Percentiles rank a stretch among this genome's conserved stretches.
Conservation (phyloP, 2,888 invertebrate species). For the Chelonus formosanus region DNA sequence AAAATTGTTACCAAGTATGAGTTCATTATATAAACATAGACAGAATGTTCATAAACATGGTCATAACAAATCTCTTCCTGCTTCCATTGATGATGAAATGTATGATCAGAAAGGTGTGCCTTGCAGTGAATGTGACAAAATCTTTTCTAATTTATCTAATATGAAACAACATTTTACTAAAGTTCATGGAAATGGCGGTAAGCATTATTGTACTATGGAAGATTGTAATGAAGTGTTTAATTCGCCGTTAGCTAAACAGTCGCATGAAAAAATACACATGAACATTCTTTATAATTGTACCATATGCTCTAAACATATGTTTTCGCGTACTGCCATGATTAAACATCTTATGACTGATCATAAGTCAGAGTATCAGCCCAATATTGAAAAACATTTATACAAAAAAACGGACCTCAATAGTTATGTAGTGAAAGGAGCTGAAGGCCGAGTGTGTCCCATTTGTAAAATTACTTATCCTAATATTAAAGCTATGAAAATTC, state of each 20-base stretch:
- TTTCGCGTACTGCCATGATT: constrained; percentile 68
- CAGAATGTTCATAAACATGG: constrained; percentile 67
- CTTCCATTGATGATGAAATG: background rate
- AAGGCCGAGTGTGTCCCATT: constrained; percentile 53
- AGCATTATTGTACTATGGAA: constrained; percentile 43
- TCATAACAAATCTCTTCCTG: constrained; percentile 44
- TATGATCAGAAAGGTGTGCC: constrained; percentile 51
- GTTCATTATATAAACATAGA: constrained; percentile 73
- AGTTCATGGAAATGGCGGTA: constrained; percentile 42
- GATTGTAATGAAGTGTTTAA: constrained; percentile 65
- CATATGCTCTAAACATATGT: constrained; percentile 70
- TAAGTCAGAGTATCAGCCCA: constrained; percentile 46
- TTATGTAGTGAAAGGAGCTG: constrained; percentile 52
- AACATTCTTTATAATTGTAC: constrained; percentile 70
- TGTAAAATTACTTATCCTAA: constrained; percentile 61
- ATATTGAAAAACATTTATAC: constrained; percentile 45
- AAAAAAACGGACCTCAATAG: constrained; percentile 52
- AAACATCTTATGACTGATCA: constrained; percentile 70
- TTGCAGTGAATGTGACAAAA: constrained; percentile 69
- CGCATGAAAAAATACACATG: constrained; percentile 67
- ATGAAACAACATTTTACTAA: constrained; percentile 68
- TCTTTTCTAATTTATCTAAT: constrained; percentile 68
- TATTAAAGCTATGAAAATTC: constrained; percentile 58
- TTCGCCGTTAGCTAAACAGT: constrained; percentile 66
- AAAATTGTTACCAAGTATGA: constrained; percentile 72